A percentile compares a stretch with the other conserved stretches of the same genome.
phyloP scores from a whole-genome alignment of 2,797 vertebrate species.

The Sphenopsis melanotis region DNA sequence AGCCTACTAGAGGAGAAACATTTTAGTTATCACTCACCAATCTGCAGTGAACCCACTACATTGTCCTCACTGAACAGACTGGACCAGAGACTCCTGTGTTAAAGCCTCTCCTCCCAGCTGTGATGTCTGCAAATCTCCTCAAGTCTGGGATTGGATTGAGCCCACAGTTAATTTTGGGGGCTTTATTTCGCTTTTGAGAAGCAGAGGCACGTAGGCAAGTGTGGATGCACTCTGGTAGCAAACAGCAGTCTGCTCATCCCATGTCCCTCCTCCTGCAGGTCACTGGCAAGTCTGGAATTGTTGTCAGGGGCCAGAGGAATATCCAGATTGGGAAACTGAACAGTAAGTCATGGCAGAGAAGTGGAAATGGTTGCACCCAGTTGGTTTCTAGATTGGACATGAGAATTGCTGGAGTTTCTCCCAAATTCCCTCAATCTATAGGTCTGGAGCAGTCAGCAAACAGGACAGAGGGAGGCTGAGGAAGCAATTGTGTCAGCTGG shows the following conservation, averaged over 20 bases:
- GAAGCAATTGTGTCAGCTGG: background rate
- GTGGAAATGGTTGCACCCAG: background rate
- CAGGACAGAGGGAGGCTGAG: background rate
- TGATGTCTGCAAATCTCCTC: background rate
- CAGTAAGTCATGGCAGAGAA: conserved; percentile 12
- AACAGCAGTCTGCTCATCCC: background rate
- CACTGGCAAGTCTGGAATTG: conserved; percentile 55
- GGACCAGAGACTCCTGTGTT: background rate
- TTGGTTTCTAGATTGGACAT: background rate
- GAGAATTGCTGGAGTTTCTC: background rate
- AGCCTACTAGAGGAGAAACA: background rate
- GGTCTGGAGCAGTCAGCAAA: background rate
- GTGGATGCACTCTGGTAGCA: background rate
- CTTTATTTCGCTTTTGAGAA: background rate
- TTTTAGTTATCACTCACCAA: background rate
- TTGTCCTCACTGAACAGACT: background rate
- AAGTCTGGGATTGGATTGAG: background rate
- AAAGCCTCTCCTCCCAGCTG: background rate
- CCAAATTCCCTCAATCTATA: background rate
- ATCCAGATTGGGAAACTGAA: conserved; percentile 45
- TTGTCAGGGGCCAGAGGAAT: conserved; percentile 33
- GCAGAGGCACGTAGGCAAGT: background rate
- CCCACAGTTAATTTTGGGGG: background rate
- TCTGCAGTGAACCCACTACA: background rate
- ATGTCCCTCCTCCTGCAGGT: background rate